Percentiles rank a stretch among this genome's conserved stretches.
Conservation (phyloP, 2,797 vertebrate species). For the Erithacus rubecula region DNA sequence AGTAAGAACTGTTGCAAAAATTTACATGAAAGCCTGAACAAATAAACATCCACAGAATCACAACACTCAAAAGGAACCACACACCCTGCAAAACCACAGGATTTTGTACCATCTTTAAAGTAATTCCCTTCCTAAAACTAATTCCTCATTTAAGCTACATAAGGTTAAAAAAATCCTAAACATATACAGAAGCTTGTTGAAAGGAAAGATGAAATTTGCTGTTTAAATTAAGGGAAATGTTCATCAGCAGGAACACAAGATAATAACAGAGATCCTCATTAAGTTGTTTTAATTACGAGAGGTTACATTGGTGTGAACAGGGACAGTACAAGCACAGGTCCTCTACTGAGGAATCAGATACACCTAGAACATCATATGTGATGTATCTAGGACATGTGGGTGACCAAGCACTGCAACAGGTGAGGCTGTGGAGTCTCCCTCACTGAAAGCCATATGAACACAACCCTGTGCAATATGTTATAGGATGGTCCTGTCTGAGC, state of each 20-base stretch:
- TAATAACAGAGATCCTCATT: background rate
- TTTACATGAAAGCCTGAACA: background rate
- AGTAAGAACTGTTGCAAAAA: background rate
- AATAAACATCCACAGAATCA: background rate
- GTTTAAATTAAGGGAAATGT: background rate
- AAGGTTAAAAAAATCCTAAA: background rate
- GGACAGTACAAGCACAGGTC: background rate
- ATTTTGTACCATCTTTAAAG: background rate
- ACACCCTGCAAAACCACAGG: background rate
- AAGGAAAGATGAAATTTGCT: background rate
- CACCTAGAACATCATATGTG: background rate
- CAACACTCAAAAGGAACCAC: background rate
- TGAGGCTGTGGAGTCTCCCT: background rate
- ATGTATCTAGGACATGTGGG: background rate
- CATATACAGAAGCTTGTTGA: background rate
- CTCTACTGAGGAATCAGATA: background rate
- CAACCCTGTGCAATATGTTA: background rate
- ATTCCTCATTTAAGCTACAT: background rate
- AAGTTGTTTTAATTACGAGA: background rate
- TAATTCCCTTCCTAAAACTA: background rate
- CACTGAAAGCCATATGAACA: background rate
- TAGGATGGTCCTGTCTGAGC: background rate
- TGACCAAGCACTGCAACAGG: background rate
- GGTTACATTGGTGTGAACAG: background rate
- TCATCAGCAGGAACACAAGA: background rate